Evolutionary conservation across 2,888 invertebrate genomes (phyloP), one percentile per base, ranked within the genome.

Genomic region (Agrochola lota): DNA sequence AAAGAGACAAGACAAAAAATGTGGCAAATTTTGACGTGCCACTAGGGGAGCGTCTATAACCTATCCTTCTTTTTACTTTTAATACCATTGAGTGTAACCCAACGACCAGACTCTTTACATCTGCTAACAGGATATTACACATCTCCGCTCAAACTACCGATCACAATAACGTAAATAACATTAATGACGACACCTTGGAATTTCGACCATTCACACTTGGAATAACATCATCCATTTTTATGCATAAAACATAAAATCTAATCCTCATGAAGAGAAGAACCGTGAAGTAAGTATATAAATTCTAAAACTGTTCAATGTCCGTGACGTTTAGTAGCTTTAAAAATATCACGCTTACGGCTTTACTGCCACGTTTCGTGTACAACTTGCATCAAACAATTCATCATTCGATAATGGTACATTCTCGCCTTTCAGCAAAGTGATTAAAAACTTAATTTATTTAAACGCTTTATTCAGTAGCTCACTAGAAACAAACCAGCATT

Each of bases 301-400:
- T 89, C 82, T 89, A 89, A 91, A 90, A 89, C 86, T 86, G 87
- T 89, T 90, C 87, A 88, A 89, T 81, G 83, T 85, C 80, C 78
- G 89, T 90, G 89, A 91, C 89, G 91, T 89, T 88, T 85, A 88
- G 79, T 90, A 69, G 85, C 84, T 89, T 89, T 91, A 90, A 92
- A 92, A 91, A 92, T 93, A 91, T 91, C 89, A 85, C 85, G 88
- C 82, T 85, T 88, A 84, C 84, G 74, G 77, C 63, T 74, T 82
- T 76, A 82, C 71, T 67, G 81, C 60, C 70, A 76, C 55, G 71
- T 49, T 85, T 70, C 71, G 63, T 72, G 64, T 77, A 81, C 64
- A 64, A 63, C 26, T 75, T 68, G 46, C 64, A 49, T 71, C n/a
- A 15, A 66, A 85, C 69, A 74, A 76, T 67, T 78, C 15, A 52